These are phyloP conservation scores for Amblyjoppa proteus DNA, from an alignment of 2,888 invertebrate genomes.

Conservation along the genomic window DNA sequence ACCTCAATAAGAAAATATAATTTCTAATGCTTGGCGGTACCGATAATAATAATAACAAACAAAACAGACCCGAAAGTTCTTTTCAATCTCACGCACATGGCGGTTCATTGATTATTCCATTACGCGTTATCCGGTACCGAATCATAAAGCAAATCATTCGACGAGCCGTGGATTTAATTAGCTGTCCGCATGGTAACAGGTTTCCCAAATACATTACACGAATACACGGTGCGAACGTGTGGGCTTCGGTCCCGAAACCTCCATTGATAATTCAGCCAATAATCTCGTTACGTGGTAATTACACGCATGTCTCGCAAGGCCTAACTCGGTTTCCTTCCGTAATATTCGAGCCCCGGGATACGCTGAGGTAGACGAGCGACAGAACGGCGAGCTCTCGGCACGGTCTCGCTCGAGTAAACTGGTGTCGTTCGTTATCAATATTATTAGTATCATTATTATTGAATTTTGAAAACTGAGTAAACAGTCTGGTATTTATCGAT, in stretches of 20 bases:
- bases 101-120: not conserved
- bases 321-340: conserved; percentile 52
- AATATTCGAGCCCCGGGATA: conserved; percentile 43
- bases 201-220: conserved; percentile 12
- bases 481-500: too few species aligned
- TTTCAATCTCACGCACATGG: not conserved
- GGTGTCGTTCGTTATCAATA: not conserved
- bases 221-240: not conserved
- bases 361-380: not conserved
- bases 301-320: conserved; percentile 45
- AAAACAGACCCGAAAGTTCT: not conserved
- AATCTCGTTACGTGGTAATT: conserved; percentile 53
- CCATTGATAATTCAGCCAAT: conserved; percentile 49
- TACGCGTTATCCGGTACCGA: conserved; percentile 10
- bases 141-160: conserved; percentile 23
- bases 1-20: not conserved
- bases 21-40: not conserved
- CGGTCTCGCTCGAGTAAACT: conserved; percentile 3
- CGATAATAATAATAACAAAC: not conserved
- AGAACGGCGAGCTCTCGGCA: conserved; percentile 1
- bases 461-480: too few species aligned
- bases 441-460: not conserved
- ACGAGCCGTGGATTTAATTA: not conserved
- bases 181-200: conserved; percentile 5
- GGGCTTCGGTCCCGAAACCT: conserved; percentile 6